A percentile compares a stretch with the other conserved stretches of the same genome.
Evolutionary conservation across 2,888 invertebrate species (phyloP).

Genomic region (Trichopria drosophilae): DNA sequence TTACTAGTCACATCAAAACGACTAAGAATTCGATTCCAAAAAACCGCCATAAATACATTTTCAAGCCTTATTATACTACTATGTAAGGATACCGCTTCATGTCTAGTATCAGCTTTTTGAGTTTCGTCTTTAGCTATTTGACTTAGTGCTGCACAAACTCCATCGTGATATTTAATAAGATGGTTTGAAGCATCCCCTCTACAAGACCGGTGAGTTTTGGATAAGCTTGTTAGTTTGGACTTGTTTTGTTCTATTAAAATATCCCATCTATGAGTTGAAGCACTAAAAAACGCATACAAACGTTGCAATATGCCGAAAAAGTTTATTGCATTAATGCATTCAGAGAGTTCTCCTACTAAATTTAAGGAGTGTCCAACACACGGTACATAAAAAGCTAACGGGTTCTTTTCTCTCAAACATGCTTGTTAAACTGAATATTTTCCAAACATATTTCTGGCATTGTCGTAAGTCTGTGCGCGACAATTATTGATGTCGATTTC

Average conservation of each 20-base stretch:
- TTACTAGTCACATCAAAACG: background rate
- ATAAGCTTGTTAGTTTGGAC: too few species aligned
- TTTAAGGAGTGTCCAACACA: constrained; percentile 38
- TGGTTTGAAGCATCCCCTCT: too few species aligned
- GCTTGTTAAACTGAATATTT: too few species aligned
- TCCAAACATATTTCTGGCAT: constrained; percentile 37
- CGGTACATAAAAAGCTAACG: too few species aligned
- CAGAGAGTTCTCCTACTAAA: constrained; percentile 25
- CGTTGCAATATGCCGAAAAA: constrained; percentile 37
- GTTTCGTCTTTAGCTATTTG: too few species aligned
- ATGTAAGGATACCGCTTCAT: too few species aligned
- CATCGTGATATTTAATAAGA: too few species aligned
- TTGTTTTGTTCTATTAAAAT: background rate
- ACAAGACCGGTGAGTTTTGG: too few species aligned
- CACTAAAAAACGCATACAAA: constrained; percentile 37
- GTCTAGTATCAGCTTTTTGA: too few species aligned
- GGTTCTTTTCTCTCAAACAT: constrained; percentile 29
- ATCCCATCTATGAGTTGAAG: constrained; percentile 33
- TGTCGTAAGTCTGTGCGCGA: constrained; percentile 35
- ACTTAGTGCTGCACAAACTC: too few species aligned
- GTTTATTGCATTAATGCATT: constrained; percentile 31
- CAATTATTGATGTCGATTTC: constrained; percentile 32
- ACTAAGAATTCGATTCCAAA: background rate
- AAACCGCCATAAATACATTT: background rate
- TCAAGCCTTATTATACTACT: background rate